These are phyloP conservation scores for Andrena bicolor DNA, from an alignment of 2,888 invertebrate species.

Conservation along the genomic window DNA sequence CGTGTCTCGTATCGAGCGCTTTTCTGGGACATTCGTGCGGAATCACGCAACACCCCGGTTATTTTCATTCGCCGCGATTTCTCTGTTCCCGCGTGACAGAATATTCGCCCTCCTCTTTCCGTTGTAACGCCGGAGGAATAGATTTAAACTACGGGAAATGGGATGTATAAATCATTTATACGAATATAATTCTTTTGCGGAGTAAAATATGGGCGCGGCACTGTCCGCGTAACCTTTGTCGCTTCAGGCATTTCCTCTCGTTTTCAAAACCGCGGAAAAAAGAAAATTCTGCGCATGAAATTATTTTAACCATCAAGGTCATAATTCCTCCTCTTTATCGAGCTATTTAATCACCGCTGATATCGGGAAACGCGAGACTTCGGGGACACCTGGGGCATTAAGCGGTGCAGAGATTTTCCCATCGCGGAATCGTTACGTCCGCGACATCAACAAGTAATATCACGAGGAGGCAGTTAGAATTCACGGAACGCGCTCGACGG, in stretches of 20 bases:
- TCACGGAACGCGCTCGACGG: neutral
- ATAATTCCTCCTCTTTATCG: neutral
- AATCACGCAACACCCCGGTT: neutral
- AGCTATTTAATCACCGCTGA: neutral
- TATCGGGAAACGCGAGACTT: neutral
- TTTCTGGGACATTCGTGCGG: constrained; percentile 15
- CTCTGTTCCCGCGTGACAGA: constrained; percentile 10
- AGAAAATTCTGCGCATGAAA: neutral
- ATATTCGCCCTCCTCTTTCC: constrained; percentile 30
- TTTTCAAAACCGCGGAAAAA: neutral
- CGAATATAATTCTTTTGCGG: constrained; percentile 32
- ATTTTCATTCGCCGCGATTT: constrained; percentile 36
- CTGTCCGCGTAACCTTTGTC: neutral
- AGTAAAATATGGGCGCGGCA: constrained; percentile 7
- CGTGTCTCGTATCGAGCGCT: constrained; percentile 24
- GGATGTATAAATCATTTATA: constrained; percentile 51
- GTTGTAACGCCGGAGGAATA: constrained; percentile 44
- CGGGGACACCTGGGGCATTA: neutral
- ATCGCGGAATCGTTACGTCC: constrained; percentile 3
- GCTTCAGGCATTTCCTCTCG: constrained; percentile 2
- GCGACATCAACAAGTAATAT: constrained; percentile 54
- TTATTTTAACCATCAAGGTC: neutral
- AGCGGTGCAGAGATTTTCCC: constrained; percentile 14
- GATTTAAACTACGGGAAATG: constrained; percentile 53
- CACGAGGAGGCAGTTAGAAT: constrained; percentile 1